Base-by-base conservation (phyloP, 2,797 vertebrate species). In the Karalla daura region DNA sequence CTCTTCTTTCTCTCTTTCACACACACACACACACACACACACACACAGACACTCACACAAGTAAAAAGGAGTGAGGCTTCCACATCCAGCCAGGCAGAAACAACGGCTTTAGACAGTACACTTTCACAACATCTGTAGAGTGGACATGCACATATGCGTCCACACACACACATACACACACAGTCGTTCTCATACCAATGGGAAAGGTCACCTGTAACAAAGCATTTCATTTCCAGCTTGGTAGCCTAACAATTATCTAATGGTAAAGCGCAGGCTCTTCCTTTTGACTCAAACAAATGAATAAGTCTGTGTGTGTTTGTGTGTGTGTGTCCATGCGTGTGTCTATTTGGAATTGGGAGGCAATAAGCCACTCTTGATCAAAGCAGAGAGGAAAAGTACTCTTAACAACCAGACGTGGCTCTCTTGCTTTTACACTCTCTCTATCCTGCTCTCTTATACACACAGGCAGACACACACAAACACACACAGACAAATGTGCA, bases 151-250 rank as follows among this genome's bases (percentile, higher is more conserved):
- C 36, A 45, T 24, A 25, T 17, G 47, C 7, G 41, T 14, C 25
- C 5, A 20, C 18, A 45, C n/a, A 33, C n/a, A 41, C 25, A 56
- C 24, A 46, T 53, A 46, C 39, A 52, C 14, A 4, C 58, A 27
- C 18, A 11, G 21, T 36, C 18, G 14, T 35, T 59, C 41, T 24
- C 9, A 28, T 51, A 40, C 20, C 18, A 60, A 49, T 40, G 45
- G 50, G 25, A 85, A 76, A 83, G 75, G 77, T 87, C 78, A 83
- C 72, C 80, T 75, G 56, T 70, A 78, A 75, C 33, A 15, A 23
- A 70, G 63, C 51, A 45, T 67, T 65, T 35, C 20, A 15, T 81
- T 85, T 80, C 59, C 50, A 74, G 51, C 61, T 46, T 72, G 65
- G 52, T 85, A 63, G 65, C 50, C 74, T 74, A 58, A 64, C 52